A percentile compares a stretch with the other conserved stretches of the same genome.
phyloP scores from a whole-genome alignment of 2,113 vertebrate species.

The Phainopepla nitens region DNA sequence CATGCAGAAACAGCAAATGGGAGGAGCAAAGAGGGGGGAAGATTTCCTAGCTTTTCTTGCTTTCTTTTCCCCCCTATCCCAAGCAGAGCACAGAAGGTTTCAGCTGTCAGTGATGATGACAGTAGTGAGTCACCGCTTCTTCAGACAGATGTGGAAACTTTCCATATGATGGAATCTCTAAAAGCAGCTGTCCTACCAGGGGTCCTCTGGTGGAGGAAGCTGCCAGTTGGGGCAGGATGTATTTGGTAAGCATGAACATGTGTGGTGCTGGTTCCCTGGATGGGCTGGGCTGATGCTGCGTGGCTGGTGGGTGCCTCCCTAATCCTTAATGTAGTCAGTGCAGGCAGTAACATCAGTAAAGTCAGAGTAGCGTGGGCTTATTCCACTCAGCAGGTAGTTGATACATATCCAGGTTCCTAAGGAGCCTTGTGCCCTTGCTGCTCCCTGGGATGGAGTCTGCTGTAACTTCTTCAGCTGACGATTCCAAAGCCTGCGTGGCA shows the following conservation, averaged over 20 bases:
- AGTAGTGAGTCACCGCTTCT: not conserved
- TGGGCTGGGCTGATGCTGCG: accelerated
- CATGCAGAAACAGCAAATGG: not conserved
- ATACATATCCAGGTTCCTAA: not conserved
- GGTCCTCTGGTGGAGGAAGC: not conserved
- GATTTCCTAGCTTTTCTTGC: not conserved
- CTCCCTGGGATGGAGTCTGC: not conserved
- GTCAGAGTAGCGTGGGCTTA: accelerated
- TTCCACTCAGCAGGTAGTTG: too few relatives aligned
- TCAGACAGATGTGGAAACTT: not conserved
- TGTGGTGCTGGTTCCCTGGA: not conserved
- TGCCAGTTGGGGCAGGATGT: not conserved
- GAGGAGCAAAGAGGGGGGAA: not conserved
- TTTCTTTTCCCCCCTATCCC: not conserved
- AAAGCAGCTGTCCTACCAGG: not conserved
- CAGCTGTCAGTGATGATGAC: not conserved
- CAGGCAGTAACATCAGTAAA: not conserved
- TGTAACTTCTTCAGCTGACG: not conserved
- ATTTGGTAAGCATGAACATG: accelerated
- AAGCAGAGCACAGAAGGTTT: not conserved
- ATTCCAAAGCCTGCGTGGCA: not conserved
- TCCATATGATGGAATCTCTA: accelerated
- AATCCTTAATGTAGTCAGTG: not conserved
- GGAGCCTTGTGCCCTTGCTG: not conserved
- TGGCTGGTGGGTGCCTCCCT: not conserved